Percentiles rank a stretch among this genome's conserved stretches.
phyloP scores from a whole-genome alignment of 2,888 invertebrate genomes.

The Dione vanillae region DNA sequence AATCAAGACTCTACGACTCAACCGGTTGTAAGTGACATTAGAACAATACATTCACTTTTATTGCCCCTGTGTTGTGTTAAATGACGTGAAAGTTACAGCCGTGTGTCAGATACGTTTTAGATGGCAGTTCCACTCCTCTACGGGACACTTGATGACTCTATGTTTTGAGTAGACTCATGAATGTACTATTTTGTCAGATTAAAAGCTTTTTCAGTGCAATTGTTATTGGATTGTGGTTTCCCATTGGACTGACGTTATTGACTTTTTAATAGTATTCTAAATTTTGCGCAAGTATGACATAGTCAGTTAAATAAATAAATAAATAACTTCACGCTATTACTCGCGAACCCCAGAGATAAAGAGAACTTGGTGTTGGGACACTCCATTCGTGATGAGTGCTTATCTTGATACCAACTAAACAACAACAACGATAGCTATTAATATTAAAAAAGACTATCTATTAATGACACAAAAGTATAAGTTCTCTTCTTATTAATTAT shows the following conservation, averaged over 20 bases:
- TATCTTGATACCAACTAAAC: too few species aligned
- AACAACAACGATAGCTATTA: too few species aligned
- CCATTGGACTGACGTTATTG: background rate
- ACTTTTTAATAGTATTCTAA: constrained; percentile 9
- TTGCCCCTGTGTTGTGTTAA: constrained; percentile 13
- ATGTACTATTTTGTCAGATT: background rate
- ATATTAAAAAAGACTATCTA: too few species aligned
- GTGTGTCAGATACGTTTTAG: constrained; percentile 29
- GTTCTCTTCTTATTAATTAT: too few species aligned
- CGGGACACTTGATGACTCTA: constrained; percentile 5
- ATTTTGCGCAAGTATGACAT: too few species aligned
- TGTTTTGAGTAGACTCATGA: constrained; percentile 16
- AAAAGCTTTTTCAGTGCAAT: background rate
- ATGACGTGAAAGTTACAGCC: constrained; percentile 20
- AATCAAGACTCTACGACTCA: constrained; percentile 19
- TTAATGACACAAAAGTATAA: too few species aligned
- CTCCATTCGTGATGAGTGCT: too few species aligned
- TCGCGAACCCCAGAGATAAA: too few species aligned
- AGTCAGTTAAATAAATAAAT: too few species aligned
- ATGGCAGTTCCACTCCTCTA: constrained; percentile 5
- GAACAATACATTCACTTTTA: constrained; percentile 31
- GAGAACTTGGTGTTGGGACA: too few species aligned
- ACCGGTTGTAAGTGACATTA: constrained; percentile 11
- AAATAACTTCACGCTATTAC: background rate
- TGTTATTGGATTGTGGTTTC: background rate